Base-by-base conservation (phyloP, 2,113 vertebrate species). In the Dicentrarchus labrax region DNA sequence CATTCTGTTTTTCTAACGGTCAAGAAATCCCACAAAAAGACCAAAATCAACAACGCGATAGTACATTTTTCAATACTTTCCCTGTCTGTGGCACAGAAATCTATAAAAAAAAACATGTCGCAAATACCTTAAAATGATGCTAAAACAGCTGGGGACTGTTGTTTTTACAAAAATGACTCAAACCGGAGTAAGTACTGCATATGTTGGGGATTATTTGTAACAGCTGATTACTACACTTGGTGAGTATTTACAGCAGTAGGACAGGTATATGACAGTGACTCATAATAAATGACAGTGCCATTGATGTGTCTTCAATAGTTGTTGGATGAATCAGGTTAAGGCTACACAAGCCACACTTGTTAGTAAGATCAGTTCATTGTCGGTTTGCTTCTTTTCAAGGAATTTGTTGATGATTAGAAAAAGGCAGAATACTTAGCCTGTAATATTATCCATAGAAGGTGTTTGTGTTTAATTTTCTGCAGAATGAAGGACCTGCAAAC, bases 401-500 rank as follows among this genome's bases (percentile, higher is more conserved):
- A 0, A 19, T 39, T 39, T 62, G 1, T 39, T 17, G 65, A 60
- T 57, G 53, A 72, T 41, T 4, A 57, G 19, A 57, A 19, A 53
- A 53, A 57, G 4, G 7, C 3, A 22, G 19, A 70, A n/a, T 8
- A 24, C 13, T n/a, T 11, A 2, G 0, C 30, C 8, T 6, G 11
- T n/a, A 15, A 15, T 51, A 24, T 53, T 64, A 2, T 62, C 30
- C 21, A 53, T 11, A 38, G 5, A 51, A 38, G 24, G 24, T 22
- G 43, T 50, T 30, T 30, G 30, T 30, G 30, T 30, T 30, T 30
- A 30, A 30, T 22, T 65, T 66, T n/a, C 48, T 12, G 36, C 75
- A 94, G 82, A 77, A 88, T 82, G 92, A 93, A 65, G 93, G 95
- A 70, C 53, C 88, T 2, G 12, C 53, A 54, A 86, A 80, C 75